A percentile compares a stretch with the other conserved stretches of the same genome.
phyloP scores from a whole-genome alignment of 2,113 vertebrate species.

The Nothobranchius kuhntae region DNA sequence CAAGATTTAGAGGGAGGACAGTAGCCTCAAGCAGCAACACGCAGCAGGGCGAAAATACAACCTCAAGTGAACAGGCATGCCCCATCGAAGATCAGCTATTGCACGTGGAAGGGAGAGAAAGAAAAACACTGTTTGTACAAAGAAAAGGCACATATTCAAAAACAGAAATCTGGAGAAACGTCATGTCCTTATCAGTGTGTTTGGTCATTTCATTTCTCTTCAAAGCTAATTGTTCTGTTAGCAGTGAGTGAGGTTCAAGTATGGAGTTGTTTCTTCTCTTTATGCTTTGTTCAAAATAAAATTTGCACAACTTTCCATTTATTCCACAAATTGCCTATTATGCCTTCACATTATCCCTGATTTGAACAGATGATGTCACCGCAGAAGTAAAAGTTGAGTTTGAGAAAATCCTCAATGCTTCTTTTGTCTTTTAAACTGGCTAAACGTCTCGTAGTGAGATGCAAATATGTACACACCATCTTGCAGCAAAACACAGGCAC shows the following conservation, averaged over 20 bases:
- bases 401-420: neutral
- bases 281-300: neutral
- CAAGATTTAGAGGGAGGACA: constrained; percentile 59
- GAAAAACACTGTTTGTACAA: constrained; percentile 42
- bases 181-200: constrained; percentile 52
- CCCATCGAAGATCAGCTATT: constrained; percentile 73
- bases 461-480: constrained; percentile 60
- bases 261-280: constrained; percentile 26
- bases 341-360: constrained; percentile 34
- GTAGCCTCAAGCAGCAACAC: constrained; percentile 73
- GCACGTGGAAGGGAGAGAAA: constrained; percentile 62
- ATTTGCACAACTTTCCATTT: no score
- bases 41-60: constrained; percentile 75
- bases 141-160: constrained; percentile 77
- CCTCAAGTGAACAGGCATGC: constrained; percentile 73
- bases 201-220: constrained; percentile 48
- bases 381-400: constrained; percentile 3
- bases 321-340: neutral
- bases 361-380: constrained; percentile 43
- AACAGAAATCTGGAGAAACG: constrained; percentile 60
- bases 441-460: constrained; percentile 51
- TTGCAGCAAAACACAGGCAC: constrained; percentile 78
- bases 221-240: constrained; percentile 25
- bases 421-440: constrained; percentile 3
- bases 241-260: constrained; percentile 38